Evolutionary conservation across 2,113 vertebrate genomes (phyloP), one percentile per base, ranked within the genome.

Genomic region (Ascaphus truei): DNA sequence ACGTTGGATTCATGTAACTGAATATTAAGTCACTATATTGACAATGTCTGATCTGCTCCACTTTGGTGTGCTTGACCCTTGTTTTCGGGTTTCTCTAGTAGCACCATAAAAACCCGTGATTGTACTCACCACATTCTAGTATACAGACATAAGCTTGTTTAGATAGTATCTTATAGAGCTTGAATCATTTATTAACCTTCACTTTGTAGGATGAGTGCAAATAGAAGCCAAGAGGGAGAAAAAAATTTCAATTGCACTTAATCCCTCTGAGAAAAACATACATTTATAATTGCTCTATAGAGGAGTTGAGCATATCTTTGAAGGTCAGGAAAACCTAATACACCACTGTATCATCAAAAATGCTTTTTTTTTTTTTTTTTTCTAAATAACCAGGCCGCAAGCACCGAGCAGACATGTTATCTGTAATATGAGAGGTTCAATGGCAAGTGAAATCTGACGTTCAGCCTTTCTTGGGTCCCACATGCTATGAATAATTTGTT

Each of bases 281-380:
- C 36, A 68, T 68, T 68, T 48, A 52, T 71, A 61, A 71, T 61
- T 71, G 57, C 41, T 61, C 23, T 52, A 31, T 51, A 33, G 47
- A 61, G 67, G 20, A 61, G 45, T 8, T 13, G 67, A 29, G 36
- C 47, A 61, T 71, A 61, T 71, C 67, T 71, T 61, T 71, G 57
- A 71, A 71, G 67, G 67, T 71, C 67, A 71, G 51, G 57, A 43
- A 71, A 71, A 71, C 36, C 60, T 71, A 52, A 61, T 61, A 60
- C 59, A 59, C 55, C 43, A 68, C 53, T 20, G 23, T 48, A 68
- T 68, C 59, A 68, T 68, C 66, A 68, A 68, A 50, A 68, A 68
- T 50, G 39, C 53, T 34, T 47, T 57, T 26, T 36, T 27, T 59
- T 59, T 59, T 50, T 27, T 41, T 34, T 47, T 57, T 26, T 36